Percentiles rank a stretch among this genome's conserved stretches.
Evolutionary conservation across 2,888 invertebrate species (phyloP).

Genomic region (Laspeyria flexula): DNA sequence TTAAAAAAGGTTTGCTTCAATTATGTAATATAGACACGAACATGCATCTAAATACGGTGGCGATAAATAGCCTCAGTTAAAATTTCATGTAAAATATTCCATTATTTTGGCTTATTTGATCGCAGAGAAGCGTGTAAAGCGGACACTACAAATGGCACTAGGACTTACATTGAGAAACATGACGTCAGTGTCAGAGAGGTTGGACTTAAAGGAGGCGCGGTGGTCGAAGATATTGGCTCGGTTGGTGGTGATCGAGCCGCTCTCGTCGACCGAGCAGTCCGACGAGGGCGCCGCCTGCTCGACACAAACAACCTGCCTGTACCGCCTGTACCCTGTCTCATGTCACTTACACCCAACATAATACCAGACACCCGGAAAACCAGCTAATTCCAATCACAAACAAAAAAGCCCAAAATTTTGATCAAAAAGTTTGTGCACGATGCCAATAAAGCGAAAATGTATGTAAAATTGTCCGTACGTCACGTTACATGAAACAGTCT

Average conservation of each 20-base stretch:
- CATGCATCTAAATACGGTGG: conserved; percentile 42
- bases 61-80: conserved; percentile 27
- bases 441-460: neutral
- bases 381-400: neutral
- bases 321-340: conserved; percentile 34
- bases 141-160: conserved; percentile 60
- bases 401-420: neutral
- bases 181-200: conserved; percentile 97
- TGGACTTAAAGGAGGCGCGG: conserved; percentile 93
- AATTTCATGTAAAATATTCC: conserved; percentile 27
- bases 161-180: conserved; percentile 94
- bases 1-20: neutral
- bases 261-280: conserved; percentile 87
- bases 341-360: conserved; percentile 16
- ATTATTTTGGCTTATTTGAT: conserved; percentile 47
- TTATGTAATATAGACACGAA: conserved; percentile 16
- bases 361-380: conserved; percentile 1
- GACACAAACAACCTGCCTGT: conserved; percentile 55
- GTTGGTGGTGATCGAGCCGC: conserved; percentile 93
- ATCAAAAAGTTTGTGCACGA: neutral
- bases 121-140: conserved; percentile 43
- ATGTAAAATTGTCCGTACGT: neutral
- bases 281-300: conserved; percentile 88
- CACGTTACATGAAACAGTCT: conserved; percentile 30
- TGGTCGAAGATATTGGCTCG: conserved; percentile 90